Evolutionary conservation across 2,888 invertebrate species (phyloP).

Genomic region (Cheilosia grossa): DNA sequence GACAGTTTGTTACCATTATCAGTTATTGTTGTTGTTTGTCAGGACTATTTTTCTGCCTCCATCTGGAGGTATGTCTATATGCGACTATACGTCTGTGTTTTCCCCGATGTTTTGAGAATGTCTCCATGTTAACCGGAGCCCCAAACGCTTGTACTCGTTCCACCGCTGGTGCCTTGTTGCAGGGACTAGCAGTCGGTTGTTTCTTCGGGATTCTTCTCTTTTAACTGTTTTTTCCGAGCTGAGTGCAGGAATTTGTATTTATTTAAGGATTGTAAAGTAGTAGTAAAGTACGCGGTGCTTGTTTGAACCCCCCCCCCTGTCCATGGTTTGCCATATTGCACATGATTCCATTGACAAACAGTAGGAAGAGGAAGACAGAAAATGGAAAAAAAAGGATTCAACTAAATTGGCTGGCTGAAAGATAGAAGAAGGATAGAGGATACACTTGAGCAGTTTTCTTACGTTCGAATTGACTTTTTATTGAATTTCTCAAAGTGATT

Average conservation of each 20-base stretch:
- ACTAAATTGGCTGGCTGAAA: slow-evolving; percentile 13
- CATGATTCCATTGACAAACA: slow-evolving; percentile 36
- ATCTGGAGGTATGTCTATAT: not conserved
- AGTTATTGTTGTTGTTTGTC: slow-evolving; percentile 10
- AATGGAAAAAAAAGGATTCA: slow-evolving; percentile 39
- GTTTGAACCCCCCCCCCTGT: slow-evolving; percentile 15
- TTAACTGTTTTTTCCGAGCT: slow-evolving; percentile 37
- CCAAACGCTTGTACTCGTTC: slow-evolving; percentile 51
- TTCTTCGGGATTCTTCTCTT: slow-evolving; percentile 8
- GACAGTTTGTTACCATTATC: slow-evolving; percentile 64
- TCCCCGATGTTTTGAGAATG: slow-evolving; percentile 41
- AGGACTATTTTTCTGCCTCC: slow-evolving; percentile 42
- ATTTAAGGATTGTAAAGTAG: slow-evolving; percentile 58
- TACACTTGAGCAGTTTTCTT: slow-evolving; percentile 62
- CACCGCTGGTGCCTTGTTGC: slow-evolving; percentile 30
- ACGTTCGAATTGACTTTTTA: slow-evolving; percentile 65
- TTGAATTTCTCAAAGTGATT: slow-evolving; percentile 66
- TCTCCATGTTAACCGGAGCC: slow-evolving; percentile 60
- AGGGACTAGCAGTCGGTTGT: slow-evolving; percentile 54
- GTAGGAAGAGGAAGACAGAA: not conserved
- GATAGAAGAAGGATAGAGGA: slow-evolving; percentile 38
- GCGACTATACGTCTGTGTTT: not conserved
- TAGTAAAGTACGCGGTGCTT: not conserved
- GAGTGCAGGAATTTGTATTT: slow-evolving; percentile 65
- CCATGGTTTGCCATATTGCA: slow-evolving; percentile 42